Evolutionary conservation across 2,888 invertebrate species (phyloP).

Genomic region (Drosophila bunnanda): DNA sequence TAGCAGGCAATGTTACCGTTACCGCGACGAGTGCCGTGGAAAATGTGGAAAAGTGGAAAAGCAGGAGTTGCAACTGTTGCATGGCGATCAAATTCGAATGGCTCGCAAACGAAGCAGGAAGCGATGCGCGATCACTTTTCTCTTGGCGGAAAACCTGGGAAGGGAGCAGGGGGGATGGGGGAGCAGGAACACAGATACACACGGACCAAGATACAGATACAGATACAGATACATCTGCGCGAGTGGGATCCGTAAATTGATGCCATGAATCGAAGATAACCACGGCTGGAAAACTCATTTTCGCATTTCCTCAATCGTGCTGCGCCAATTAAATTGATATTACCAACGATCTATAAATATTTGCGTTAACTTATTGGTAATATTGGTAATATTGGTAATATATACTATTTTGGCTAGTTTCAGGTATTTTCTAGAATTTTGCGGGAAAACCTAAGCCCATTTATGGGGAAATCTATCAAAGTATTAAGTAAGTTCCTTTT

Average conservation of each 20-base stretch:
- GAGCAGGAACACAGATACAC: no score
- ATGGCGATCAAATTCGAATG: constrained; percentile 48
- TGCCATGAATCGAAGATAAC: constrained; percentile 36
- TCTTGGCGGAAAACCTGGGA: constrained; percentile 4
- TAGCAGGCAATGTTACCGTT: constrained; percentile 75
- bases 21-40: constrained; percentile 6
- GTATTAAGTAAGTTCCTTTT: no score
- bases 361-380: not conserved
- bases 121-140: constrained; percentile 27
- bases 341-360: not conserved
- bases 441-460: no score
- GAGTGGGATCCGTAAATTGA: constrained; percentile 30
- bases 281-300: constrained; percentile 17
- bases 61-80: constrained; percentile 58
- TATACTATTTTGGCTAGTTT: no score
- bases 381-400: not conserved
- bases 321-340: constrained; percentile 11
- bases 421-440: no score
- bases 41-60: constrained; percentile 11
- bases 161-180: not conserved
- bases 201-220: not conserved
- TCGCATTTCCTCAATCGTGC: constrained; percentile 38
- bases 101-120: constrained; percentile 40
- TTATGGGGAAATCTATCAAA: no score
- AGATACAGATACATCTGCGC: not conserved